These are phyloP conservation scores for Boloria selene DNA, from an alignment of 2,888 invertebrate genomes.

Conservation along the genomic window DNA sequence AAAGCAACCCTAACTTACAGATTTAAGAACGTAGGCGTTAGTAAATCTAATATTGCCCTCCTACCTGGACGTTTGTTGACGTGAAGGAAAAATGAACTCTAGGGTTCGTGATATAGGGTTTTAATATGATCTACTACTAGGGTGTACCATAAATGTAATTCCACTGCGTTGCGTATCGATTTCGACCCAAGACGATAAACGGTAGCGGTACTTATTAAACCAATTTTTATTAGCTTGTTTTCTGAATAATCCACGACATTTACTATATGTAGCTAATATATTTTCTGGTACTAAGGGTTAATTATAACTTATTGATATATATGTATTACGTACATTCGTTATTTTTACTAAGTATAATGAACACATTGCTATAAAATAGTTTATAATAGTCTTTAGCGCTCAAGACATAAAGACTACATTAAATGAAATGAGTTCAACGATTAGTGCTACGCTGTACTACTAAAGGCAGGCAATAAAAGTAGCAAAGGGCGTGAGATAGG, in stretches of 20 bases:
- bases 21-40: conserved; percentile 37
- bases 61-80: conserved; percentile 33
- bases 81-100: conserved; percentile 31
- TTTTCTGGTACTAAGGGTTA: conserved; percentile 27
- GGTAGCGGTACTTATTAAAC: conserved; percentile 34
- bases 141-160: conserved; percentile 38
- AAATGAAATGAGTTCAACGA: conserved; percentile 29
- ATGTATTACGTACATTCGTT: conserved; percentile 26
- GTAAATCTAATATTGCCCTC: conserved; percentile 31
- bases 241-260: conserved; percentile 33
- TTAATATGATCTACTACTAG: conserved; percentile 28
- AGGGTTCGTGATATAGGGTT: conserved; percentile 26
- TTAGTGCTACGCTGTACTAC: conserved; percentile 48
- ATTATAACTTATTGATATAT: conserved; percentile 38
- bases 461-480: conserved; percentile 78
- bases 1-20: conserved; percentile 41
- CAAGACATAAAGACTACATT: conserved; percentile 22
- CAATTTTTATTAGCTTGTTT: conserved; percentile 41
- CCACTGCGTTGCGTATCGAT: conserved; percentile 55
- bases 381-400: conserved; percentile 20
- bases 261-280: conserved; percentile 14
- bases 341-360: conserved; percentile 31
- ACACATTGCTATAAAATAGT: conserved; percentile 16
- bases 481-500: conserved; percentile 76
- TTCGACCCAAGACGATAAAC: conserved; percentile 44